A percentile compares a stretch with the other conserved stretches of the same genome.
phyloP scores from a whole-genome alignment of 2,797 vertebrate genomes.

The Telmatherina bonti region DNA sequence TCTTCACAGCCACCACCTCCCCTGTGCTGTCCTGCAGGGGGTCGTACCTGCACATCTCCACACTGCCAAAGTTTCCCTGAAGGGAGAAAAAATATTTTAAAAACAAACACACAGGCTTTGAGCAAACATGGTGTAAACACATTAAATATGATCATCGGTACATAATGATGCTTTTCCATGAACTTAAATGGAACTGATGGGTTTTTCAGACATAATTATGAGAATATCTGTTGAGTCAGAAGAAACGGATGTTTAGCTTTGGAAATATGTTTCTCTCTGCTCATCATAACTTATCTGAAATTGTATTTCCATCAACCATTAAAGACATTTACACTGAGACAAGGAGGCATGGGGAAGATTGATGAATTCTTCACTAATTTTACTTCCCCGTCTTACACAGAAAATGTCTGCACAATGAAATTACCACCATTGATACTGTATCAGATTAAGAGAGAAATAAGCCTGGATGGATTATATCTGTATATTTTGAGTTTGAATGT shows the following conservation, averaged over 20 bases:
- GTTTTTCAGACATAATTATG: not conserved
- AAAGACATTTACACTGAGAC: not conserved
- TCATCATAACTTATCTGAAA: not conserved
- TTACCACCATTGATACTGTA: not conserved
- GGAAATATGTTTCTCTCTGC: not conserved
- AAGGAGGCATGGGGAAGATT: not conserved
- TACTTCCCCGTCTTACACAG: not conserved
- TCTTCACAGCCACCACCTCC: constrained; percentile 98
- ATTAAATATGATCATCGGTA: not conserved
- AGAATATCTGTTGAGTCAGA: not conserved
- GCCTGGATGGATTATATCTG: not conserved
- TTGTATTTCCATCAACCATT: not conserved
- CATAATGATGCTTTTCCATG: not conserved
- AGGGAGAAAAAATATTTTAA: not conserved
- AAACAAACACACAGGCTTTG: not conserved
- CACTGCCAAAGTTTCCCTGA: constrained; percentile 98
- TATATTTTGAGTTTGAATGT: not conserved
- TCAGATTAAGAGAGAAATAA: not conserved
- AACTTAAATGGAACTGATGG: not conserved
- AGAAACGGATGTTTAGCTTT: not conserved
- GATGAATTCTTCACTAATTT: not conserved
- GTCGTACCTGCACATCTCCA: constrained; percentile 98
- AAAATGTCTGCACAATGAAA: not conserved
- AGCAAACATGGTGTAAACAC: not conserved
- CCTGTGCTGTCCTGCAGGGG: constrained; percentile 96